Percentiles rank a stretch among this genome's conserved stretches.
phyloP scores from a whole-genome alignment of 64 coral and sea anemone genomes.

The Dendrophyllia cribrosa region DNA sequence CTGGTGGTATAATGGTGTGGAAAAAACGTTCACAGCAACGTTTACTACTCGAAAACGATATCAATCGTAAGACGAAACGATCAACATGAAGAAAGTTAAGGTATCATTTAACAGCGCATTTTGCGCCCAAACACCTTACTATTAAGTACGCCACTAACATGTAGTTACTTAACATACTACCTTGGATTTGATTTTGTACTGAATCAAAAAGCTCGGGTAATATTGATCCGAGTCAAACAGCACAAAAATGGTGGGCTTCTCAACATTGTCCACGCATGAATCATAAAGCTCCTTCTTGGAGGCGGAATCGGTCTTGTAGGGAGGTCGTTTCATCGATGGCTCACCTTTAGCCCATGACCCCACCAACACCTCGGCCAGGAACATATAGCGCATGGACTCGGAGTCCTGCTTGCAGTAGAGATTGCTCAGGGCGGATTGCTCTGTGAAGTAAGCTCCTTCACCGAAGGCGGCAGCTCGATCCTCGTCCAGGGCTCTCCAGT shows the following conservation, averaged over 20 bases:
- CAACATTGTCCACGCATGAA: conserved; percentile 52
- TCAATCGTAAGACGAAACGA: too few species aligned
- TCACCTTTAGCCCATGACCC: conserved; percentile 52
- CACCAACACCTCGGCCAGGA: conserved; percentile 47
- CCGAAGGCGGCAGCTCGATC: conserved; percentile 14
- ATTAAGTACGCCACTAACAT: neutral
- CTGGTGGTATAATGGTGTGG: too few species aligned
- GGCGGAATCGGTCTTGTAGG: neutral
- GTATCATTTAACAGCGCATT: neutral
- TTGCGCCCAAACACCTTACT: neutral
- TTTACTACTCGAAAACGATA: too few species aligned
- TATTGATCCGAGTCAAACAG: conserved; percentile 54
- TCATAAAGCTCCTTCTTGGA: conserved; percentile 24
- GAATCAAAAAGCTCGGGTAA: conserved; percentile 48
- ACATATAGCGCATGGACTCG: conserved; percentile 19
- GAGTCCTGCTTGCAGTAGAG: conserved; percentile 4
- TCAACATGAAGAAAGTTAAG: too few species aligned
- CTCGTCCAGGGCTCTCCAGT: conserved; percentile 39
- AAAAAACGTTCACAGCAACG: too few species aligned
- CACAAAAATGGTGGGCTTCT: conserved; percentile 35
- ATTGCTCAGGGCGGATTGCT: conserved; percentile 23
- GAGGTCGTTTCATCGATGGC: neutral
- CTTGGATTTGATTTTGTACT: conserved; percentile 34
- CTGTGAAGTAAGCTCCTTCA: conserved; percentile 50
- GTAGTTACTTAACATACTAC: neutral